phyloP scores from a whole-genome alignment of 2,113 vertebrate genomes.

The Aythya baeri region DNA sequence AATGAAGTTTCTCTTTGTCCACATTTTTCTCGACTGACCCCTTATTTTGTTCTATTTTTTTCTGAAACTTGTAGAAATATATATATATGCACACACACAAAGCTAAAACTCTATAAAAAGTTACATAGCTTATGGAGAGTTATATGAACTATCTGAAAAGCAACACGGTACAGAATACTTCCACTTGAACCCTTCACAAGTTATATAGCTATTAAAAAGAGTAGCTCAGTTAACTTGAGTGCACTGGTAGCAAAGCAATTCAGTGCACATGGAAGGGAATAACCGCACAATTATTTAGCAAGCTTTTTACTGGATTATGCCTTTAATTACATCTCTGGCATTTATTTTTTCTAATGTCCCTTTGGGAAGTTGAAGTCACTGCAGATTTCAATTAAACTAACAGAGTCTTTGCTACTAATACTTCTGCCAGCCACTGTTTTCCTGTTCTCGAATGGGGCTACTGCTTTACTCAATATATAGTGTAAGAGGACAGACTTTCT shows the following conservation, averaged over 20 bases:
- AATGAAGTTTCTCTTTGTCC: not conserved
- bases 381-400: not conserved
- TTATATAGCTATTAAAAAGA: not conserved
- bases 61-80: not conserved
- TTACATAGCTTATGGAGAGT: not conserved
- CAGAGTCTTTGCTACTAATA: not conserved
- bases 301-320: not conserved
- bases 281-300: not conserved
- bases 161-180: not conserved
- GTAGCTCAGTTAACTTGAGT: not conserved
- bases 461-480: not conserved
- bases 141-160: not conserved
- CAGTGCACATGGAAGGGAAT: not conserved
- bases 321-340: not conserved
- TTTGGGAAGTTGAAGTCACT: not conserved
- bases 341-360: not conserved
- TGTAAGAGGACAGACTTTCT: not conserved
- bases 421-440: not conserved
- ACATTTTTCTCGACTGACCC: not conserved
- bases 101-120: not conserved
- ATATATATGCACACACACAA: not conserved
- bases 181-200: not conserved
- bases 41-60: not conserved
- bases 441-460: not conserved
- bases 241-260: not conserved